phyloP scores from a whole-genome alignment of 2,113 vertebrate species.

The Cryptotis parvus region DNA sequence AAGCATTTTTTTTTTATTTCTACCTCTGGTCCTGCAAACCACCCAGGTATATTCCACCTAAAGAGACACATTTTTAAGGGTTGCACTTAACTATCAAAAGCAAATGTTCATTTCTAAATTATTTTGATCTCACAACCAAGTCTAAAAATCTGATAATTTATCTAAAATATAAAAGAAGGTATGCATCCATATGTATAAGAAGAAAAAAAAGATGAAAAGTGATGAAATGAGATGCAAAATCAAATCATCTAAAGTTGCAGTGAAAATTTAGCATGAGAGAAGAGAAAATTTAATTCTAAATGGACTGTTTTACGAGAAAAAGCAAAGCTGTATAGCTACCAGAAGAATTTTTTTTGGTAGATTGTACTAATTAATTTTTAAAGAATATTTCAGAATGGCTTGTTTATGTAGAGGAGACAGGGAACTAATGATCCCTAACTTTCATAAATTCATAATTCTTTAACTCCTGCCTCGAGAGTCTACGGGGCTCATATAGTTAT shows the following conservation, averaged over 20 bases:
- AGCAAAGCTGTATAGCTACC: not conserved
- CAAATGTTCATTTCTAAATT: not conserved
- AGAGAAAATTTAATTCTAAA: not conserved
- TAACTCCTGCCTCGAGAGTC: not conserved
- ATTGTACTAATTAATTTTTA: not conserved
- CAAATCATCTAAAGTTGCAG: not conserved
- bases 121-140: not conserved
- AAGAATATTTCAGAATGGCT: not conserved
- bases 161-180: conserved; percentile 26
- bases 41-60: not conserved
- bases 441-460: not conserved
- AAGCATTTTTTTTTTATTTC: not conserved
- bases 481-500: not conserved
- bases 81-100: not conserved
- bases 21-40: not conserved
- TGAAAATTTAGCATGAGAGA: not conserved
- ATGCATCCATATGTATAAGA: not conserved
- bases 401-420: not conserved
- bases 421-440: not conserved
- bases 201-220: not conserved
- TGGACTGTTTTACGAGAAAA: not conserved
- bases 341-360: not conserved
- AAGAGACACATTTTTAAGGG: not conserved
- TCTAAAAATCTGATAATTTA: not conserved
- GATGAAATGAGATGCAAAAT: not conserved